Conservation (phyloP, 1,140 invertebrate species). For the Cherax quadricarinatus region DNA sequence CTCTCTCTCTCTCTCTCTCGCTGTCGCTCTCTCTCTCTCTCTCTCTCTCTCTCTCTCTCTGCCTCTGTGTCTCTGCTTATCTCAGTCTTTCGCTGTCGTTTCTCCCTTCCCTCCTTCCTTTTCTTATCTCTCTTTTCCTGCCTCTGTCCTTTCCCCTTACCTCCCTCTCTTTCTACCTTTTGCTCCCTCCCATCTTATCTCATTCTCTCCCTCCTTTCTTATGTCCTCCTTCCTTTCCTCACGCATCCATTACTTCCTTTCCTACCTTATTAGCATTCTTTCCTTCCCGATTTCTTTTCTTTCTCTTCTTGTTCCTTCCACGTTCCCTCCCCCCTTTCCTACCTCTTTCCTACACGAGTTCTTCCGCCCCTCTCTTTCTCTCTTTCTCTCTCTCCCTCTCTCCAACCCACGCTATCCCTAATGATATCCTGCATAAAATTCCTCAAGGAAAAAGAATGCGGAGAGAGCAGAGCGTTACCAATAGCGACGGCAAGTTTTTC, state of each 20-base stretch:
- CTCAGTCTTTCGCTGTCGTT: no score
- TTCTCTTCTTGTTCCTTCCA: no score
- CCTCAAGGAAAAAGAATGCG: conserved; percentile 49
- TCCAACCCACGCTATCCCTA: background rate
- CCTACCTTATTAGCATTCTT: background rate
- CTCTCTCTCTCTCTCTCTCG: background rate
- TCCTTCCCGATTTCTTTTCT: no score
- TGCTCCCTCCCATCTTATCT: background rate
- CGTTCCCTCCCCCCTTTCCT: no score
- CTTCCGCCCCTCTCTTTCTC: background rate
- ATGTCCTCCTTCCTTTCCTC: background rate
- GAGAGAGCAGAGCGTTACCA: conserved; percentile 50
- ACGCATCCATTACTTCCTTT: background rate
- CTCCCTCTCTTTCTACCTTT: background rate
- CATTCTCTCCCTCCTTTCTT: background rate
- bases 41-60: conserved; percentile 3
- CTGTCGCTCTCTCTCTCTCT: background rate
- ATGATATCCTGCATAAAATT: conserved; percentile 61
- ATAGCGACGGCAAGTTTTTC: conserved; percentile 38
- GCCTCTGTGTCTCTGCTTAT: no score
- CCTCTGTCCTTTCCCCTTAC: no score
- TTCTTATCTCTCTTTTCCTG: no score
- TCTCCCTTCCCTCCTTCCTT: no score
- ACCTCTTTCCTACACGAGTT: no score
- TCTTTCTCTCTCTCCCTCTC: background rate